A percentile compares a stretch with the other conserved stretches of the same genome.
These are phyloP conservation scores for Microtus montanus DNA, from an alignment of 2,113 vertebrate genomes.

Conservation along the genomic window DNA sequence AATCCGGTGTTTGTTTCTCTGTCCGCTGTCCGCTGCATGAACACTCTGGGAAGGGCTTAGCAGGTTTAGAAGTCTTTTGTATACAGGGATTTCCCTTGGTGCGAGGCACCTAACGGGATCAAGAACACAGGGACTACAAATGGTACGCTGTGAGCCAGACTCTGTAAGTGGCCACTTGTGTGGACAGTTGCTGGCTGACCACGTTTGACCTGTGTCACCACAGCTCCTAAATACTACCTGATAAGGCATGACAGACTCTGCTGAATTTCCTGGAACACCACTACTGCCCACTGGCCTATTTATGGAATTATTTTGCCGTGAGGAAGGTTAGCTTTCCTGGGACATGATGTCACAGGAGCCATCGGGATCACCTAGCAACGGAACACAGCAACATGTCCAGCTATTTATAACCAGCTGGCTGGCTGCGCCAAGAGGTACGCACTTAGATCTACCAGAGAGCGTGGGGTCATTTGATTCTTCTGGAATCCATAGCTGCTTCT, in stretches of 20 bases:
- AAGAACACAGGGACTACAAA: background rate
- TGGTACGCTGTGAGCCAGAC: background rate
- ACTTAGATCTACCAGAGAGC: background rate
- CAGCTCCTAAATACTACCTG: background rate
- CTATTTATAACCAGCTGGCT: conserved; percentile 45
- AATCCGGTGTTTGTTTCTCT: too few relatives aligned
- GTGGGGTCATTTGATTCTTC: background rate
- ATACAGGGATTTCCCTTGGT: background rate
- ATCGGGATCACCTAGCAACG: background rate
- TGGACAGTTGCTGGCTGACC: background rate
- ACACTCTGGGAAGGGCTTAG: background rate
- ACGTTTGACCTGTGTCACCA: background rate
- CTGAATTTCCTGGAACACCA: background rate
- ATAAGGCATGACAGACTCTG: background rate
- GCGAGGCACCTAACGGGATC: accelerated
- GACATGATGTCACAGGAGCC: conserved; percentile 14
- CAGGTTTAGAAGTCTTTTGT: accelerated
- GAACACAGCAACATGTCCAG: background rate
- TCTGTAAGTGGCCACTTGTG: background rate
- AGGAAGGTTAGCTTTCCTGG: conserved; percentile 3
- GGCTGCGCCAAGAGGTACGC: background rate
- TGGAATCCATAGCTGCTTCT: background rate
- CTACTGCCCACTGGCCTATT: background rate
- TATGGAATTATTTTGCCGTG: conserved; percentile 25
- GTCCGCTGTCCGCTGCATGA: accelerated